Base-by-base conservation (phyloP, 2,113 vertebrate species). In the Myrmecobius fasciatus region DNA sequence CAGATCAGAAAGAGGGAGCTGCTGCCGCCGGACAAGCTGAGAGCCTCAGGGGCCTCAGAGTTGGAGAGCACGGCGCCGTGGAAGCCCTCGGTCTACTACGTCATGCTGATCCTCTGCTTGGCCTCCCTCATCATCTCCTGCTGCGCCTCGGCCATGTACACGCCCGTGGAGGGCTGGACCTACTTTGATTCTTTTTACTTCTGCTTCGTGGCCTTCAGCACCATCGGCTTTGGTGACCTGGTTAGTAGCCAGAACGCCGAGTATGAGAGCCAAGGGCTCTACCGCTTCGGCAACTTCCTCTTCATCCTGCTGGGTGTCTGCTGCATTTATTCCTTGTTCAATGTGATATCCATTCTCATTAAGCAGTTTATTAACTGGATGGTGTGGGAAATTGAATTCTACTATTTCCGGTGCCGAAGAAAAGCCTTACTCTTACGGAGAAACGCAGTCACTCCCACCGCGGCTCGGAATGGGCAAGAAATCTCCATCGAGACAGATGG, bases 131-230 rank as follows among this genome's bases (percentile, higher is more conserved):
- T 99, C 89, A 98, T 99, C 95, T 99, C 99, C 94, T 99, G 99
- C 97, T 99, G 99, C 20, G 99, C 99, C 47, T 99, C 99, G 0
- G 98, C 99, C 95, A 99, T 99, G 99, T 99, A 99, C 98, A 98
- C 99, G 0, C 98, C 99, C 0, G 98, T 99, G 0, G 99, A 99
- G 97, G 99, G 99, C 46, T 99, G 99, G 99, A 98, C 98, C 97
- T 99, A 99, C 97, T 98, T 99, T 43, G 99, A 99, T 98, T 99
- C 99, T 0, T 99, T 99, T 89, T 99, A 99, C 98, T 99, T 99
- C 98, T 99, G 99, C 97, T 99, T 99, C 0, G 99, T 99, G 98
- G 99, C 99, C 93, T 99, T 99, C 98, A 99, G 99, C 98, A 99
- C 99, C 96, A 99, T 99, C 0, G 99, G 99, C 48, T 99, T 99